Base-by-base conservation (phyloP, 2,888 invertebrate species). In the Eupithecia exiguata region DNA sequence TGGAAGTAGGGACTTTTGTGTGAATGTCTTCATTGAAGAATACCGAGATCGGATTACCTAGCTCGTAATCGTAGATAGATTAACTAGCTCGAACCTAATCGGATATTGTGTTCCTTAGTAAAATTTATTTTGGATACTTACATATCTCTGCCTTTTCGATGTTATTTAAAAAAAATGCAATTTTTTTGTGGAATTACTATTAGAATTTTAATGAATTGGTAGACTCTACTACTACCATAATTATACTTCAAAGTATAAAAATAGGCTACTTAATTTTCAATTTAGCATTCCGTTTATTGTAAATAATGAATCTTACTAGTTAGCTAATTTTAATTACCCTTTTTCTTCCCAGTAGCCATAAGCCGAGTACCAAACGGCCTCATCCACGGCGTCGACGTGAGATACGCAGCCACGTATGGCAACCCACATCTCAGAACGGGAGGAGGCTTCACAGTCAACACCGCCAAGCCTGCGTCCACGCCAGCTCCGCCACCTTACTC, bases 321-420 rank as follows among this genome's bases (percentile, higher is more conserved):
- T 21, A 1, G 12, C 25, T 25, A 25, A 14, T 58, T 58, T 58
- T 12, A 25, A 6, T 46, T 7, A 46, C 6, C 5, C 12, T 10
- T n/a, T 65, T 30, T 35, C 16, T 35, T 58, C 16, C n/a, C 38
- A 69, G 61, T 79, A 80, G 78, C 83, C 86, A 88, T 85, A 5
- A 87, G 79, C 58, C 84, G 93, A 49, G 82, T 93, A 68, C 93
- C 92, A 53, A 94, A 94, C 68, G 93, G 94, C 4, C 91, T 94
- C 5, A 87, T 94, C 40, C 92, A 93, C 66, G 94, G 94, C 38
- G 96, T 98, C 40, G 98, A 98, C 89, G 98, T 98, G 1, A 95
- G 98, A 79, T 98, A 97, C 89, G 98, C 97, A 69, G 98, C 98
- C 53, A 97, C 97, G 10, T 98, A 98, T 86, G 97, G 97, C 73